Conservation (phyloP, 2,113 vertebrate species). For the Sapayoa aenigma region DNA sequence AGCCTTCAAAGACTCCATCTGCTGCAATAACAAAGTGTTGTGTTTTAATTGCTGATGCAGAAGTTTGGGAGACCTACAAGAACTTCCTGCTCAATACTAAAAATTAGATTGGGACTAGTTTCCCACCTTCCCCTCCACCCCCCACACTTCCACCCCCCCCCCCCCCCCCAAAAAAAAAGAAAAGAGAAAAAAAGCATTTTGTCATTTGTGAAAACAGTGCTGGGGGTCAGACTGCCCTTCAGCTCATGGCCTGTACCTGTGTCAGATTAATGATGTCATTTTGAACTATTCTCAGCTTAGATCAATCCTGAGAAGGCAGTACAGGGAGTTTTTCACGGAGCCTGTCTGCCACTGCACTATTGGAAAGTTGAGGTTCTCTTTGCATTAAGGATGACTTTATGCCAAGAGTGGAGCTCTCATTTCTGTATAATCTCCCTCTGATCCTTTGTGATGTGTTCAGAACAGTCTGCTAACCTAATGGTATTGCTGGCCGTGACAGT, state of each 20-base stretch:
- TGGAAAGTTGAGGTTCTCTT: background rate
- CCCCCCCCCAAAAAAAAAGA: background rate
- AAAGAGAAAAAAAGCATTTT: background rate
- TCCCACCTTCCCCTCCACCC: background rate
- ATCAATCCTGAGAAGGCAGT: background rate
- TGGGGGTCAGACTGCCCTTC: background rate
- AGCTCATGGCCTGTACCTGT: background rate
- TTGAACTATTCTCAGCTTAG: background rate
- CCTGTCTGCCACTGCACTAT: background rate
- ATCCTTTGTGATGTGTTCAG: background rate
- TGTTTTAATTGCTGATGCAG: background rate
- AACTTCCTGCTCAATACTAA: background rate
- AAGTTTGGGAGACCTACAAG: background rate
- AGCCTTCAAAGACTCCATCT: constrained; percentile 48
- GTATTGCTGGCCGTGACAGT: background rate
- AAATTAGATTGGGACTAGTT: background rate
- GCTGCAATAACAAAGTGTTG: background rate
- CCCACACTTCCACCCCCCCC: too few species aligned
- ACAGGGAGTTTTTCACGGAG: background rate
- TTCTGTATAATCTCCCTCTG: background rate
- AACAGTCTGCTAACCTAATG: background rate
- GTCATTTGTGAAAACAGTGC: background rate
- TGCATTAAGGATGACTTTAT: background rate
- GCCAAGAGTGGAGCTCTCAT: background rate
- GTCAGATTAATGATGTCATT: background rate